Base-by-base conservation (phyloP, 2,888 invertebrate species). In the Polietes domitor region DNA sequence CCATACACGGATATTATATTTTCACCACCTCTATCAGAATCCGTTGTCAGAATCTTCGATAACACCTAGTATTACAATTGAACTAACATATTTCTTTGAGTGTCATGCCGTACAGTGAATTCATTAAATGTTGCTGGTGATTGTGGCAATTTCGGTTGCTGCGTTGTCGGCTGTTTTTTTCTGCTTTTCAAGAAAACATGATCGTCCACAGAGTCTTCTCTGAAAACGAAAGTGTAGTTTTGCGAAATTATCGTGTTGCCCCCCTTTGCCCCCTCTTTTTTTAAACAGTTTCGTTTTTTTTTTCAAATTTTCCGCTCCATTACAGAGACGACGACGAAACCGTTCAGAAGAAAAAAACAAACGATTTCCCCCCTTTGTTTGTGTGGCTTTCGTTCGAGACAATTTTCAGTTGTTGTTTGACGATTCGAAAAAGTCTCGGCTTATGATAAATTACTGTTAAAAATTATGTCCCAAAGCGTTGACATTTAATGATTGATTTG, bases 401-500 rank as follows among this genome's bases (percentile, higher is more conserved):
- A 83, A 75, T 80, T 81, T 80, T 70, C 58, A 43, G 32, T 21
- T n/a, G 37, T 6, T 77, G 58, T 70, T 70, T 70, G 47, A n/a
- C n/a, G 47, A 47, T 47, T n/a, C n/a, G 68, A 63, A 65, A 72
- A 47, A 75, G 50, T 37, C 28, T 74, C 50, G 50, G 37, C 53
- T 73, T 78, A 76, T 80, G 81, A 80, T 85, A 77, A 85, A 86
- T 83, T 82, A 85, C 87, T 86, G 87, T 86, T 86, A 86, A 86
- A 80, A 80, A 77, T 82, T 80, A 88, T 87, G 85, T 86, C 90
- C 89, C 86, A 85, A 90, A 89, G 89, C 90, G 90, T 89, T 91
- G 91, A 91, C 91, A 91, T 91, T 91, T 90, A 90, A 90, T 90
- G 90, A 91, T 91, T 89, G 88, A 90, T 90, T 90, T 91, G 91